Evolutionary conservation across 2,797 vertebrate species (phyloP).

Genomic region (Leontocebus nigricollis): DNA sequence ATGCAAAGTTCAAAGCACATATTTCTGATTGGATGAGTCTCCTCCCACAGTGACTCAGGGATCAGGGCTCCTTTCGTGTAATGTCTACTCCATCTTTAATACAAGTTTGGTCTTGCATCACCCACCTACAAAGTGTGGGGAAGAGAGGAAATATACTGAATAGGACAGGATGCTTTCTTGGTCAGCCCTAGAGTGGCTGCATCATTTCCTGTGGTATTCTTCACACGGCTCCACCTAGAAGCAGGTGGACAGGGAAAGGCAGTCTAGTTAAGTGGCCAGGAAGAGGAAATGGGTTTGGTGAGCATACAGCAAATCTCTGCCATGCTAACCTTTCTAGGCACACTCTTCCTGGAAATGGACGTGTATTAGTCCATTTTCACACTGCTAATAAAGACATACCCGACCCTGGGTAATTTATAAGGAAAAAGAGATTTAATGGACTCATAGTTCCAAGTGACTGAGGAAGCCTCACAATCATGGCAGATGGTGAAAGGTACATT

Average conservation of each 20-base stretch:
- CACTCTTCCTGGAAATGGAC: neutral
- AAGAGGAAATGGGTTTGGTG: neutral
- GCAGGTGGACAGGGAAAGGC: neutral
- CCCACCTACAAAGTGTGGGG: neutral
- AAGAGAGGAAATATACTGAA: neutral
- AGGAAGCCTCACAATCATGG: neutral
- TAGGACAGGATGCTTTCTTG: neutral
- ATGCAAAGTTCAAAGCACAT: neutral
- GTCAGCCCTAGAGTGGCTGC: rapidly evolving
- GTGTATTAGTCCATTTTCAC: neutral
- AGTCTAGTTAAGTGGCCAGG: neutral
- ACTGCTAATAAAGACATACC: neutral
- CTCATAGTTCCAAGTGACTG: neutral
- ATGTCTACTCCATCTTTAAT: neutral
- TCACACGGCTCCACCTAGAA: neutral
- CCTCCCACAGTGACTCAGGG: neutral
- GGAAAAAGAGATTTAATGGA: neutral
- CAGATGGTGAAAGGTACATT: neutral
- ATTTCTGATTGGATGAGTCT: neutral
- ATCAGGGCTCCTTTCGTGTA: neutral
- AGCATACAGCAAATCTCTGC: neutral
- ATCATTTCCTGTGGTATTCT: neutral
- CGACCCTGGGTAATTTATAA: neutral
- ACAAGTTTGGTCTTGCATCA: neutral
- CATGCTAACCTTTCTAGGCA: neutral